These are phyloP conservation scores for Onchidella celtica DNA, from an alignment of 2,888 invertebrate species.

Conservation along the genomic window DNA sequence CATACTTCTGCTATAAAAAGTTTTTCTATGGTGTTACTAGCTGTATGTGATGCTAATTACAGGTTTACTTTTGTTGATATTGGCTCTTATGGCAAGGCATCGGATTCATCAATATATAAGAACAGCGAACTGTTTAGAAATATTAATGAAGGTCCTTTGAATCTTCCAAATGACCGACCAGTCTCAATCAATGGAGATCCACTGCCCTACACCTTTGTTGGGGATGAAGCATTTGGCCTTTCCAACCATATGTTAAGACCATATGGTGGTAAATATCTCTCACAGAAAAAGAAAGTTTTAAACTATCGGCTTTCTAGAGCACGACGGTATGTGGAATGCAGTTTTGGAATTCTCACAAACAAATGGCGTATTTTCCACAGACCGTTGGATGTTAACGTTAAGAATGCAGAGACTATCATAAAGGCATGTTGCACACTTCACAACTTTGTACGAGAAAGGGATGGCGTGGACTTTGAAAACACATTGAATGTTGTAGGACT, in stretches of 20 bases:
- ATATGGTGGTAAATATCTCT: background rate
- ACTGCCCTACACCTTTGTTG: background rate
- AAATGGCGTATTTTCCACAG: background rate
- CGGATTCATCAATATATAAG: background rate
- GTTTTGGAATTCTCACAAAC: slow-evolving; percentile 3
- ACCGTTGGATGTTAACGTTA: background rate
- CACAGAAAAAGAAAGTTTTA: background rate
- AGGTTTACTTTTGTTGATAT: background rate
- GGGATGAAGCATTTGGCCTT: background rate
- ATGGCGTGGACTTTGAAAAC: background rate
- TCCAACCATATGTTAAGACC: background rate
- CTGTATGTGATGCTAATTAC: slow-evolving; percentile 3
- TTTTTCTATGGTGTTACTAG: slow-evolving; percentile 13
- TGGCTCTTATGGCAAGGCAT: background rate
- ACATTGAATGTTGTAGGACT: background rate
- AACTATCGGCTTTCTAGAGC: background rate
- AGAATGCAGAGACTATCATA: background rate
- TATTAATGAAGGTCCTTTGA: too few species aligned
- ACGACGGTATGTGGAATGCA: background rate
- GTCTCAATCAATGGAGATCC: background rate
- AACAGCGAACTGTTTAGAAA: too few species aligned
- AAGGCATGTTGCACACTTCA: slow-evolving; percentile 10
- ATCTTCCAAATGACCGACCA: too few species aligned
- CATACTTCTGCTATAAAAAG: slow-evolving; percentile 2
- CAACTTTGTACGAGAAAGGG: slow-evolving; percentile 7